Evolutionary conservation across 2,797 vertebrate species (phyloP), one percentile per base, ranked within the genome.

Genomic region (Pagetopsis macropterus): DNA sequence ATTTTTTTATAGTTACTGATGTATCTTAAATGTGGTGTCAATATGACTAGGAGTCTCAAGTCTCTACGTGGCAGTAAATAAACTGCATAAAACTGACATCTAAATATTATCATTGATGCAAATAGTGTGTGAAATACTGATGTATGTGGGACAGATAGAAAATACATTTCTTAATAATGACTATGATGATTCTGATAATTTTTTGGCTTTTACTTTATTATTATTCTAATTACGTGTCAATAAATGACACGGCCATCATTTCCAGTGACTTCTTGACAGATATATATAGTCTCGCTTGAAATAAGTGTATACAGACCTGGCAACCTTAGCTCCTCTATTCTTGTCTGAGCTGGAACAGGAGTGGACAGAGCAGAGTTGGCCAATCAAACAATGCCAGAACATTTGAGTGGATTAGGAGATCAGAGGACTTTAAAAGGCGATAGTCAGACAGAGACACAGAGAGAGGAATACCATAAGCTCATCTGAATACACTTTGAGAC

Each of bases 341-440:
- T 50, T 58, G 71, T 64, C 70, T 84, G 62, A 88, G 75, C 81
- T 75, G 79, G 55, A 40, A 46, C 68, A 74, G 23, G 71, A 61
- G 44, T 63, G 70, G 67, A 63, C 31, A 12, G 54, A 50, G 63
- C 19, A 21, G 31, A 82, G 64, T 67, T 82, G 81, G 70, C 70
- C 76, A 57, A 43, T 51, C 1, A 59, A 51, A 41, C 48, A 64
- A n/a, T n/a, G 23, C 57, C 50, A 51, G 62, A 59, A 46, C 74
- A 73, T 82, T 57, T 82, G 75, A 87, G 41, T 23, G 70, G 88
- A 90, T 92, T 87, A 92, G 69, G 46, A 54, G 73, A 52, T 75
- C 16, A 2, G 56, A 48, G 65, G 62, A 72, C 67, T 89, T 85
- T 88, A 89, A 85, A 90, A 85, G 12, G 57, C 43, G 60, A 13